A percentile compares a stretch with the other conserved stretches of the same genome.
Conservation (phyloP, 1,140 invertebrate species). For the Goniozus legneri region DNA sequence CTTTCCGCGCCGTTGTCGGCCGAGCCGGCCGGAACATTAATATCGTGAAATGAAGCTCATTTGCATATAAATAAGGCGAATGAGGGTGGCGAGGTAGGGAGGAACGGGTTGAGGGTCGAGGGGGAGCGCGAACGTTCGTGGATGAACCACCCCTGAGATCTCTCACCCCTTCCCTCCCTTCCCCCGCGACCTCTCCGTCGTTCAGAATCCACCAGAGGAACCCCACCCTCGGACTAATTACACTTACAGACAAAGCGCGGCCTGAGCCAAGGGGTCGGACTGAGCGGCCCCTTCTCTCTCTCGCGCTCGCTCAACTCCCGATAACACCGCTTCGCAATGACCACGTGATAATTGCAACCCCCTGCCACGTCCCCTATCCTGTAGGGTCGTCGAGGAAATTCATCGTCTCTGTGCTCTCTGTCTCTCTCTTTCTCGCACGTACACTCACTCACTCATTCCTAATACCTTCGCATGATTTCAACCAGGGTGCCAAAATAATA, state of each 20-base stretch:
- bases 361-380: constrained; percentile 28
- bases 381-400: constrained; percentile 42
- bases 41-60: constrained; percentile 84
- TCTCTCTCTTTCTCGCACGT: constrained; percentile 5
- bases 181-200: constrained; percentile 6
- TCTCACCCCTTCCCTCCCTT: constrained; percentile 21
- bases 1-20: constrained; percentile 49
- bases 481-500: no score
- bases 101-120: constrained; percentile 17
- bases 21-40: constrained; percentile 68
- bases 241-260: constrained; percentile 51
- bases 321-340: constrained; percentile 51
- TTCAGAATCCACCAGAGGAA: constrained; percentile 26
- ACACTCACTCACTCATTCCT: neutral
- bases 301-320: constrained; percentile 21
- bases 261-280: constrained; percentile 22
- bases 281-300: constrained; percentile 4
- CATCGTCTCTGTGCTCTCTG: no score
- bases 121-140: constrained; percentile 31
- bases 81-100: constrained; percentile 32
- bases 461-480: neutral
- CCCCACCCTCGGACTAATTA: constrained; percentile 53
- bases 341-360: constrained; percentile 52
- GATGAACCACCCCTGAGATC: constrained; percentile 43
- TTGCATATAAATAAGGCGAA: constrained; percentile 80